Evolutionary conservation across 2,888 invertebrate genomes (phyloP).

Genomic region (Tipula confusa): DNA sequence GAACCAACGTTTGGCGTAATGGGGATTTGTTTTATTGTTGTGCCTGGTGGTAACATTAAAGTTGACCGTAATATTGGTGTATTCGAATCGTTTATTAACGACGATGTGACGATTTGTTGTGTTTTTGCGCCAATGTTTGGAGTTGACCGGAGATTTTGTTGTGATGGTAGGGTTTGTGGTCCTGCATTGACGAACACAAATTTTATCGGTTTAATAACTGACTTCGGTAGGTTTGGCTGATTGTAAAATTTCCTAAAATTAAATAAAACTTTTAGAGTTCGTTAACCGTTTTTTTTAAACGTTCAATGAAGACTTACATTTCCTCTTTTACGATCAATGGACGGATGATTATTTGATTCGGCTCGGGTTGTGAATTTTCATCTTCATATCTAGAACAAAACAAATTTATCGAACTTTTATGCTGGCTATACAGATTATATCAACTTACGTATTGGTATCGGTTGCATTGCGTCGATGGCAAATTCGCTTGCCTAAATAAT

Average conservation of each 20-base stretch:
- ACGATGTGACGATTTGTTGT: background rate
- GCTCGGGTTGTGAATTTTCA: background rate
- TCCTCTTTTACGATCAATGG: background rate
- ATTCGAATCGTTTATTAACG: background rate
- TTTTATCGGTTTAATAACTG: background rate
- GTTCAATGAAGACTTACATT: background rate
- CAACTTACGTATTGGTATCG: background rate
- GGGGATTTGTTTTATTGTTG: background rate
- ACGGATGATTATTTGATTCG: background rate
- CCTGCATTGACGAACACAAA: background rate
- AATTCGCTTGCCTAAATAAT: background rate
- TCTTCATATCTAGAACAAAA: background rate
- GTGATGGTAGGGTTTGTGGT: background rate
- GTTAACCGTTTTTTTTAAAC: background rate
- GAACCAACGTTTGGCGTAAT: background rate
- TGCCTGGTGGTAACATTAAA: background rate
- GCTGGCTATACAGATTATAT: background rate
- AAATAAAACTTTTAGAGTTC: background rate
- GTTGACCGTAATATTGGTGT: background rate
- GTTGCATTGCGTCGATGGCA: slow-evolving; percentile 7
- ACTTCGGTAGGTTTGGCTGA: background rate
- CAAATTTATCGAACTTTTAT: background rate
- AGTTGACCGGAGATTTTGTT: no score
- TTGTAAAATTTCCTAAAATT: background rate
- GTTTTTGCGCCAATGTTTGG: background rate